Base-by-base conservation (phyloP, 2,888 invertebrate genomes). In the Thera britannica region DNA sequence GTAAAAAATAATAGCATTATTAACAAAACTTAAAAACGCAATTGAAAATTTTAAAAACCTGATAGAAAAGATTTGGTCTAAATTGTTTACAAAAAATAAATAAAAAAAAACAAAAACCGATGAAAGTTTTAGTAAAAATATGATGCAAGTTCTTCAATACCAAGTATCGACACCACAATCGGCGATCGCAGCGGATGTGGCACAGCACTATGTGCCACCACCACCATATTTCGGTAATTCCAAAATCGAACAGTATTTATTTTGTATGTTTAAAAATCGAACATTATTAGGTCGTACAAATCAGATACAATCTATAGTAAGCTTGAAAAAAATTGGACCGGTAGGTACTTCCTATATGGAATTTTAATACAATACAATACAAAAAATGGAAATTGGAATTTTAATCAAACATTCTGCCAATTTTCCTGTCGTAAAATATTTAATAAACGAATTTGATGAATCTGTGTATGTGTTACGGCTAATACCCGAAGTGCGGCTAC, bases 141-240 rank as follows among this genome's bases (percentile, higher is more conserved):
- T 95, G 75, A 95, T 95, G 95, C 95, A 95, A 92, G 94, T 95
- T 73, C 91, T 95, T 66, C 95, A 95, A 78, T 95, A 95, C 83
- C 95, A 95, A 84, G 94, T 95, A 77, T 90, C 93, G 73, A 86
- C 92, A 67, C 90, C 90, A 0, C 94, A 95, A 77, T 92, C 93
- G 75, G 90, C 89, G 49, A 86, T 93, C 65, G 89, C 93, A 44
- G 88, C 89, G 23, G 90, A 92, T 52, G 89, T 93, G 63, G 84
- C 90, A 41, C 93, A 89, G 68, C 90, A 93, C 78, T 93, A 92
- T 79, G 90, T 93, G 0, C 91, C 93, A 1, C 93, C 93, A 44
- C 94, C 94, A 52, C 92, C 93, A 5, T 94, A 94, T 79, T 94
- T 93, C 78, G 93, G 93, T 94, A 89, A 86, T 51, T 62, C 12